These are phyloP conservation scores for Chrysomela aeneicollis DNA, from an alignment of 2,888 invertebrate genomes.

Conservation along the genomic window DNA sequence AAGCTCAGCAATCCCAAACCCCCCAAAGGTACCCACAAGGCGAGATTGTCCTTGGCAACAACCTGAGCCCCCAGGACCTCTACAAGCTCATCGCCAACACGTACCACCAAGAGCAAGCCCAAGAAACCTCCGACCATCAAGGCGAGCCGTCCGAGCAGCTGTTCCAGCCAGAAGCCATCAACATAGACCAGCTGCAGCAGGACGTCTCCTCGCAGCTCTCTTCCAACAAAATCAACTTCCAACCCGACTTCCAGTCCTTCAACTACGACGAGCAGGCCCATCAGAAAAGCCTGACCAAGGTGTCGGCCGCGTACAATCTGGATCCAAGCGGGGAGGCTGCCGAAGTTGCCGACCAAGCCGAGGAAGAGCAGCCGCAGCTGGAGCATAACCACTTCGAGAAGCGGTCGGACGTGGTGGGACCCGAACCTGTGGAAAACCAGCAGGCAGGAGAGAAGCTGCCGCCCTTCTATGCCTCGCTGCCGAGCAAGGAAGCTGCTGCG, in stretches of 20 bases:
- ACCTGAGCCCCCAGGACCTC: conserved; percentile 39
- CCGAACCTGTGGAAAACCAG: conserved; percentile 45
- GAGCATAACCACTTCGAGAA: conserved; percentile 53
- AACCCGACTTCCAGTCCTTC: conserved; percentile 60
- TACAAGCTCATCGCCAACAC: conserved; percentile 36
- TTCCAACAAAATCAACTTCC: conserved; percentile 59
- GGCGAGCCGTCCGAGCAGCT: conserved; percentile 49
- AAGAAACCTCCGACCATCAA: conserved; percentile 56
- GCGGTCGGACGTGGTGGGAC: conserved; percentile 36
- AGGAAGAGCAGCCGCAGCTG: conserved; percentile 38
- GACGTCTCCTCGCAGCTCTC: conserved; percentile 45
- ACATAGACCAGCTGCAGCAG: conserved; percentile 50
- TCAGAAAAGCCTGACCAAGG: conserved; percentile 39
- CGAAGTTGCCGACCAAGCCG: conserved; percentile 29
- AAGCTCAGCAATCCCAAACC: conserved; percentile 28
- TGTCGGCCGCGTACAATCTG: conserved; percentile 48
- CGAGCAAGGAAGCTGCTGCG: conserved; percentile 70
- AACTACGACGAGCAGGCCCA: conserved; percentile 62
- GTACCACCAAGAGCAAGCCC: conserved; percentile 37
- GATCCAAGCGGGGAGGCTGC: conserved; percentile 28
- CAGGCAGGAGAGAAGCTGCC: conserved; percentile 53
- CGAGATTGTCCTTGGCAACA: conserved; percentile 33
- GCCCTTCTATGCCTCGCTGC: conserved; percentile 67
- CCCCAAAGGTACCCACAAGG: conserved; percentile 28
- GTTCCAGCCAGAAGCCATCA: conserved; percentile 60